phyloP scores from a whole-genome alignment of 2,797 vertebrate species.

The Pangasius djambal region DNA sequence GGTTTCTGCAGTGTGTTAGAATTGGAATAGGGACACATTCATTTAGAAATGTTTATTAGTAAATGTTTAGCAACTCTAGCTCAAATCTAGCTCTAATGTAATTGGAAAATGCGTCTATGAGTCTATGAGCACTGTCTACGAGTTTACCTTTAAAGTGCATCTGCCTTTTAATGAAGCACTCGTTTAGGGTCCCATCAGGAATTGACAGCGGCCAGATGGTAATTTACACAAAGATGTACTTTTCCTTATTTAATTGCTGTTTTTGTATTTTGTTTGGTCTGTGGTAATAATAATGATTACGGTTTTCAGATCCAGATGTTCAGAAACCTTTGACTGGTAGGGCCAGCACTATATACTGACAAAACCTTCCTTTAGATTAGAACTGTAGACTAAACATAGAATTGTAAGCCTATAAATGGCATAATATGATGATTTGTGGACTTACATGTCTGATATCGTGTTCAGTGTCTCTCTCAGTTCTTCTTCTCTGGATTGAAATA shows the following conservation, averaged over 20 bases:
- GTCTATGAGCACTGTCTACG: neutral
- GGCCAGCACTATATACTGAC: neutral
- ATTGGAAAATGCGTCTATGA: neutral
- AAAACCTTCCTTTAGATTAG: neutral
- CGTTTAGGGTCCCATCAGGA: neutral
- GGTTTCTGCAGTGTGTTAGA: too few species aligned
- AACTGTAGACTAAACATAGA: neutral
- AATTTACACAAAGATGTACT: neutral
- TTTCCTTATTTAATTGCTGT: neutral
- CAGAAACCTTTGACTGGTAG: neutral
- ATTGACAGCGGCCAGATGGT: neutral
- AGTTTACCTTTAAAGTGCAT: neutral
- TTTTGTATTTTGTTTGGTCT: neutral
- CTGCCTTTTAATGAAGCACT: neutral
- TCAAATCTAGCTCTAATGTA: neutral
- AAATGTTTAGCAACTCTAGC: neutral
- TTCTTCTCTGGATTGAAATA: conserved; percentile 70
- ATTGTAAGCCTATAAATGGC: neutral
- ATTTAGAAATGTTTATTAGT: neutral
- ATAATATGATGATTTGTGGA: neutral
- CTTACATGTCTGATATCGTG: conserved; percentile 75
- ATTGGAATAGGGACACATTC: neutral
- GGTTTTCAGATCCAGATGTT: neutral
- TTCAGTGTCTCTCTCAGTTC: conserved; percentile 68
- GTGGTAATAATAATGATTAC: neutral